These are phyloP conservation scores for Tetraneura akinire DNA, from an alignment of 1,140 invertebrate genomes.

Conservation along the genomic window DNA sequence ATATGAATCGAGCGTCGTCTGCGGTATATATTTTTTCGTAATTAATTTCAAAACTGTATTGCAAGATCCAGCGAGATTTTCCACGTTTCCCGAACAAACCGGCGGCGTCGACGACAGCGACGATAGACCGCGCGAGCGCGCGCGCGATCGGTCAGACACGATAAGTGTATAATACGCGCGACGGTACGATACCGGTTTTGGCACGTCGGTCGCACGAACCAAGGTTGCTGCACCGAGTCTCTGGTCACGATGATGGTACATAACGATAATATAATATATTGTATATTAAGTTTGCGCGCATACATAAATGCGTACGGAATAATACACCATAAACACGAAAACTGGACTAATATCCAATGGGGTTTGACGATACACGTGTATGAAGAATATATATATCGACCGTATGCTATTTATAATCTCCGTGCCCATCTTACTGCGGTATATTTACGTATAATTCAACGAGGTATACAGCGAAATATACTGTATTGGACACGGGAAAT, in stretches of 20 bases:
- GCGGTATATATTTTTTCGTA: too few species aligned
- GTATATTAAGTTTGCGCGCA: background rate
- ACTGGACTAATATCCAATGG: background rate
- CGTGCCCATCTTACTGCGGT: background rate
- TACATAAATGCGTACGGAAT: background rate
- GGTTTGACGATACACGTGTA: background rate
- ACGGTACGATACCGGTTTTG: slow-evolving; percentile 28
- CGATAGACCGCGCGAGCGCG: background rate
- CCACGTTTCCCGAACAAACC: background rate
- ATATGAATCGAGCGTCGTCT: too few species aligned
- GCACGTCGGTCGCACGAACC: slow-evolving; percentile 9
- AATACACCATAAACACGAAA: background rate
- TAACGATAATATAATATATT: background rate
- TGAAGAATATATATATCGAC: background rate
- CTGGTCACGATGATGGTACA: background rate
- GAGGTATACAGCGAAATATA: background rate
- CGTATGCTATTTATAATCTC: background rate
- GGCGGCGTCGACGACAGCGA: background rate
- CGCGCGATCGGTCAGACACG: background rate
- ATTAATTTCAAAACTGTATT: too few species aligned
- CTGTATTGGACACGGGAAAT: background rate
- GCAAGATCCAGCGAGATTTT: background rate
- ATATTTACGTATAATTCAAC: background rate
- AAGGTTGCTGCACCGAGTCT: slow-evolving; percentile 28
- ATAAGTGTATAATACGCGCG: background rate